These are phyloP conservation scores for Drosophila peninsularis DNA, from an alignment of 2,888 invertebrate species.

Conservation along the genomic window DNA sequence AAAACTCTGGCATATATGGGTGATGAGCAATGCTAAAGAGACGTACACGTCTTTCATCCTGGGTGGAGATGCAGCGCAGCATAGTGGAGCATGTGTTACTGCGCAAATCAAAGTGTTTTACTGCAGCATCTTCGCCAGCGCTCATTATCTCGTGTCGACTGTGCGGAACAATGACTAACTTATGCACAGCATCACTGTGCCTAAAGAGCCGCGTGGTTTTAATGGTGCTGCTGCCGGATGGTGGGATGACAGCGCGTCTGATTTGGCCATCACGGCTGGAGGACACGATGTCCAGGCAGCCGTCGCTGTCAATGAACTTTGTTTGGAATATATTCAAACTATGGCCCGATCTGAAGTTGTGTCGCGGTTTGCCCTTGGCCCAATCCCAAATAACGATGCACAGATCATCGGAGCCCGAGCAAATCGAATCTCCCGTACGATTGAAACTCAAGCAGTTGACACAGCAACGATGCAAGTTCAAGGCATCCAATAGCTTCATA, in stretches of 20 bases:
- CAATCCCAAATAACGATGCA: conserved; percentile 96
- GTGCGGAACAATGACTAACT: conserved; percentile 90
- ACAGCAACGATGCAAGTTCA: conserved; percentile 94
- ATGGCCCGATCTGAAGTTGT: conserved; percentile 92
- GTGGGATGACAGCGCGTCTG: conserved; percentile 87
- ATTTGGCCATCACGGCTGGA: conserved; percentile 96
- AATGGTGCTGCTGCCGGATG: conserved; percentile 85
- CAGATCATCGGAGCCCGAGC: conserved; percentile 96
- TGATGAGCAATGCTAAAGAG: conserved; percentile 95
- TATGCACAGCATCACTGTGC: conserved; percentile 92
- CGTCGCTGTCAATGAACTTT: conserved; percentile 91
- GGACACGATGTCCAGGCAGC: conserved; percentile 93
- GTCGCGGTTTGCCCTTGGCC: conserved; percentile 88
- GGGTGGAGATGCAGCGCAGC: conserved; percentile 85
- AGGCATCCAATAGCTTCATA: conserved; percentile 90
- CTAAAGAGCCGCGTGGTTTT: conserved; percentile 87
- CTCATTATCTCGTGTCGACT: conserved; percentile 92
- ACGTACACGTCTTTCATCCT: conserved; percentile 87
- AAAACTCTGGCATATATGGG: conserved; percentile 92
- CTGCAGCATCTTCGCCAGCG: conserved; percentile 94
- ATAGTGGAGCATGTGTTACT: conserved; percentile 78
- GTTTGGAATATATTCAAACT: conserved; percentile 94
- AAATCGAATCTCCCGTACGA: conserved; percentile 88
- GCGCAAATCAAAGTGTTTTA: conserved; percentile 93
- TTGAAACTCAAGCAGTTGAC: conserved; percentile 97